Base-by-base conservation (phyloP, 2,113 vertebrate species). In the Oncorhynchus keta region DNA sequence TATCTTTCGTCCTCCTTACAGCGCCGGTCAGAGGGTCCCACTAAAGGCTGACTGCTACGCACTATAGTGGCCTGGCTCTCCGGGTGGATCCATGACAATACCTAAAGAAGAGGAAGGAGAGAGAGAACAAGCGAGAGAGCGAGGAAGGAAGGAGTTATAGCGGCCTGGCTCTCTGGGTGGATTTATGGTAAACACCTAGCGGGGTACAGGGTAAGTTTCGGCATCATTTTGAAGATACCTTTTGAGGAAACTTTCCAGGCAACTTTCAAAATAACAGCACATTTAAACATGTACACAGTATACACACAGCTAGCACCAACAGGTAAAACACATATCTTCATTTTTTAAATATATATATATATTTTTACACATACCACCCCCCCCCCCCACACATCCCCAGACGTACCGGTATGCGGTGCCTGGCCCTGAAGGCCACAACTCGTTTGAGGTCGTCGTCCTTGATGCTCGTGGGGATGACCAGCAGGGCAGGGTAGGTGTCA, bases 1-100 rank as follows among this genome's bases (percentile, higher is more conserved):
- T 96, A 95, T 73, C 94, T 96, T 66, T 99, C 97, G n/a, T 99
- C 97, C 76, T 99, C 97, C 89, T 97, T 98, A 81, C 97, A 97
- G 70, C 95, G 95, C 2, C 96, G 97, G 86, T 99, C 97, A 14
- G 90, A 94, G 0, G 96, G 95, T 26, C 97, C 97, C 1, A 99
- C 96, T 1, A 96, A 84, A 0, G 97, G 97, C 87, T 99, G 97
- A 86, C 97, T 95, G 89, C 97, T 96, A 13, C 97, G 95, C 1
- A 95, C 95, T 49, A 99, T 96, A 0, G 97, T 95, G 24, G 97
- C 97, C 88, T 99, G 97, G 83, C 95, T 95, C 89, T 99, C 97
- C 0, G 97, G 97, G 86, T 99, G 97, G 88, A 99, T 98, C 97
- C 97, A 99, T 6, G 96, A 98, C 4, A 99, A 88, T 24, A 97